Percentiles rank a stretch among this genome's conserved stretches.
These are phyloP conservation scores for Matsumyia berberina DNA, from an alignment of 2,888 invertebrate genomes.

Conservation along the genomic window DNA sequence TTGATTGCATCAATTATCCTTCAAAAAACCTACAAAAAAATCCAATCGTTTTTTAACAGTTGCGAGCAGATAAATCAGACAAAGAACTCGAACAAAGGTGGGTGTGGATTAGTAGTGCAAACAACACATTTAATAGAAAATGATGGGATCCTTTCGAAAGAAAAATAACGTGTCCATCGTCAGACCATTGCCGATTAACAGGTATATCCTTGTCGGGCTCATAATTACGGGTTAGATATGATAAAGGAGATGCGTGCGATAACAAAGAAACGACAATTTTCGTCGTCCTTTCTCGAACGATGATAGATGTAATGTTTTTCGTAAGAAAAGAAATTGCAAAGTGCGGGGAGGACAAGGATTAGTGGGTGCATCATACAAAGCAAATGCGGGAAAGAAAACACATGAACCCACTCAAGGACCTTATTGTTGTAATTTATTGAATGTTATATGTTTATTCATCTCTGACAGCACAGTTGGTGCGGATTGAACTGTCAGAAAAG, in stretches of 20 bases:
- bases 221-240: slow-evolving; percentile 65
- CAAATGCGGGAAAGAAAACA: slow-evolving; percentile 34
- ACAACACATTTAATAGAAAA: slow-evolving; percentile 8
- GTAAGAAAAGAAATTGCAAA: slow-evolving; percentile 20
- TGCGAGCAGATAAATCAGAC: background rate
- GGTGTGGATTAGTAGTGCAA: slow-evolving; percentile 27
- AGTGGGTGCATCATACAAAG: slow-evolving; percentile 67
- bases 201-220: slow-evolving; percentile 65
- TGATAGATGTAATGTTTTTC: slow-evolving; percentile 13
- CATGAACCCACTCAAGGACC: slow-evolving; percentile 21
- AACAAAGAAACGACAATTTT: slow-evolving; percentile 16
- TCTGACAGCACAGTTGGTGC: background rate
- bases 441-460: slow-evolving; percentile 25
- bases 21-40: background rate
- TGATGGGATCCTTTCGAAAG: background rate
- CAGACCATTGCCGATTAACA: slow-evolving; percentile 51
- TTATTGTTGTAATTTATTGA: slow-evolving; percentile 48
- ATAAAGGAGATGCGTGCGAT: slow-evolving; percentile 40
- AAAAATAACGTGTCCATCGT: slow-evolving; percentile 45
- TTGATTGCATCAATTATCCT: slow-evolving; percentile 9
- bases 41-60: slow-evolving; percentile 22
- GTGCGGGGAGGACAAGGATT: slow-evolving; percentile 45
- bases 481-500: slow-evolving; percentile 51
- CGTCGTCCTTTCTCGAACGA: slow-evolving; percentile 5
- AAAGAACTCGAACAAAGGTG: slow-evolving; percentile 4